Percentiles rank a stretch among this genome's conserved stretches.
Evolutionary conservation across 1,140 invertebrate genomes (phyloP).

Genomic region (Manduca sexta): DNA sequence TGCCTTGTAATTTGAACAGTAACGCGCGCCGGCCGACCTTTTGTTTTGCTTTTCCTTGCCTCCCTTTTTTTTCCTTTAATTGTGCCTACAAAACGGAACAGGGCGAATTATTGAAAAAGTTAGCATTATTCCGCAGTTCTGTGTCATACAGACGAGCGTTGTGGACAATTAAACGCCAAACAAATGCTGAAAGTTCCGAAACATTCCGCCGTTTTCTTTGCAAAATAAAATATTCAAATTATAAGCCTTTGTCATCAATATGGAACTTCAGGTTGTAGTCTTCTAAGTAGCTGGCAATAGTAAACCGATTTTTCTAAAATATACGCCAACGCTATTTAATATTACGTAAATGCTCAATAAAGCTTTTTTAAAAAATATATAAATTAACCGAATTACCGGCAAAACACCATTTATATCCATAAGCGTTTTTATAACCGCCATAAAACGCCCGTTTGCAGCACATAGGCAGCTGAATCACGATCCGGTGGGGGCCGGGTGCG

Average conservation of each 20-base stretch:
- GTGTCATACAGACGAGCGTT: conserved; percentile 7
- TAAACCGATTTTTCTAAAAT: too few species aligned
- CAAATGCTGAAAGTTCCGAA: too few species aligned
- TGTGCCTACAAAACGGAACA: conserved; percentile 36
- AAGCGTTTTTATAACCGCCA: too few species aligned
- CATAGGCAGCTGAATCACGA: conserved; percentile 2
- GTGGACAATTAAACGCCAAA: not conserved
- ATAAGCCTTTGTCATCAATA: too few species aligned
- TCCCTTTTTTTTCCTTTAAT: conserved; percentile 33
- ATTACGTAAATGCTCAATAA: too few species aligned
- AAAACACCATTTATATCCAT: not conserved
- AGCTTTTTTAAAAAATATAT: too few species aligned
- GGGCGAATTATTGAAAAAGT: conserved; percentile 56
- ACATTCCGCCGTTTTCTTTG: too few species aligned
- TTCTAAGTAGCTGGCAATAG: too few species aligned
- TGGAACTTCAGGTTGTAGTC: too few species aligned
- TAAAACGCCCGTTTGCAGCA: not conserved
- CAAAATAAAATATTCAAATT: too few species aligned
- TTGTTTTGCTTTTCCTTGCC: conserved; percentile 28
- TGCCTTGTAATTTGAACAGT: conserved; percentile 13
- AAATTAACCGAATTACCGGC: too few species aligned
- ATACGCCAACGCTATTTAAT: too few species aligned
- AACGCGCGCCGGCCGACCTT: conserved; percentile 15
- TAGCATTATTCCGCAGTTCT: conserved; percentile 23
- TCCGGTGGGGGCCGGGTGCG: conserved; percentile 17